Conservation (phyloP, 2,888 invertebrate genomes). For the Pyrgus malvae region DNA sequence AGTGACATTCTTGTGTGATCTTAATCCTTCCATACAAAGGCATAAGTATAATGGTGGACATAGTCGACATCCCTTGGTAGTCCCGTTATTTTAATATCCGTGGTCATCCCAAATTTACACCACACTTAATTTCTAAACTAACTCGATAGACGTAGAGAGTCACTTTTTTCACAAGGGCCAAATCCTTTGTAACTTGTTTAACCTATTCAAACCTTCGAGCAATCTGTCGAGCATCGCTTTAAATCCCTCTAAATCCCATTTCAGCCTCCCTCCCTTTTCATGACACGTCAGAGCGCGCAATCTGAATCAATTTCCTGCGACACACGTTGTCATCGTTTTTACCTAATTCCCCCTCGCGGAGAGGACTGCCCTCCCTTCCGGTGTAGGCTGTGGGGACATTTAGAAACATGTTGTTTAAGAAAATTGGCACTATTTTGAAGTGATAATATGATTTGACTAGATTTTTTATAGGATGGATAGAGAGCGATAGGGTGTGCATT, state of each 20-base stretch:
- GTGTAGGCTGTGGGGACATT: not conserved
- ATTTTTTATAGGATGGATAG: not conserved
- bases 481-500: not conserved
- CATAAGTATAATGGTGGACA: too few species aligned
- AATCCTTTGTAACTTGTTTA: too few species aligned
- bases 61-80: too few species aligned
- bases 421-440: slow-evolving; percentile 10
- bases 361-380: too few species aligned
- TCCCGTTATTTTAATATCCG: too few species aligned
- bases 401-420: not conserved
- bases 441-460: not conserved
- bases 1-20: too few species aligned
- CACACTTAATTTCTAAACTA: too few species aligned
- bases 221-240: not conserved
- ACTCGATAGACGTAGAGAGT: too few species aligned
- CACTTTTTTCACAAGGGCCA: too few species aligned
- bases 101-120: too few species aligned
- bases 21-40: too few species aligned
- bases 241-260: slow-evolving; percentile 11
- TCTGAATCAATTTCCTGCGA: slow-evolving; percentile 44
- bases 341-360: slow-evolving; percentile 41
- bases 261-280: slow-evolving; percentile 24
- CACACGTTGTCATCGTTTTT: slow-evolving; percentile 42
- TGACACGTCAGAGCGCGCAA: slow-evolving; percentile 31
- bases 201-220: not conserved